These are phyloP conservation scores for Carcharodon carcharias DNA, from an alignment of 2,797 vertebrate genomes.

Conservation along the genomic window DNA sequence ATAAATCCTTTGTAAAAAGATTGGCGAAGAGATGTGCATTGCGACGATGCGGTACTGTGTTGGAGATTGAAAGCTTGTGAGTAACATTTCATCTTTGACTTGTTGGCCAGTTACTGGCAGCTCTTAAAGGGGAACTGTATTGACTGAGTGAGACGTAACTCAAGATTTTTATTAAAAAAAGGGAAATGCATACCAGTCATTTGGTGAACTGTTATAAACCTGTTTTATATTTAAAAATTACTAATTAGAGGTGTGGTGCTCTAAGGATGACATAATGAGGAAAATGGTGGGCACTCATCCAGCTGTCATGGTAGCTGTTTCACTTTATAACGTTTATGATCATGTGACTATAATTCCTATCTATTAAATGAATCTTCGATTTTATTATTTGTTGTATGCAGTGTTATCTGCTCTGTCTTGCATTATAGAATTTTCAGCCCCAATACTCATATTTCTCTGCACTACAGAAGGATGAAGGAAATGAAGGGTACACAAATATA, in stretches of 20 bases:
- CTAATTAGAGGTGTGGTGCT: background rate
- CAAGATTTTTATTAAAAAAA: background rate
- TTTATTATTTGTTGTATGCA: background rate
- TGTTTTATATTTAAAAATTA: conserved; percentile 11
- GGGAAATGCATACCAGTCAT: conserved; percentile 14
- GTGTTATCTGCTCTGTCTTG: background rate
- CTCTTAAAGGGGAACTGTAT: background rate
- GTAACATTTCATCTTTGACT: background rate
- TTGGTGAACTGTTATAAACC: background rate
- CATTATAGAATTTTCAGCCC: background rate
- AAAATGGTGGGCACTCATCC: background rate
- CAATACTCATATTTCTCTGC: too few species aligned
- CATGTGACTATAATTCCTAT: background rate
- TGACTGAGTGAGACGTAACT: background rate
- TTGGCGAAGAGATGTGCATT: background rate
- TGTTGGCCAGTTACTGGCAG: background rate
- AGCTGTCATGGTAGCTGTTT: background rate
- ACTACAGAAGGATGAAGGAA: background rate
- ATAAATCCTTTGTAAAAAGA: background rate
- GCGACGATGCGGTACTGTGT: background rate
- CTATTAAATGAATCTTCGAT: background rate
- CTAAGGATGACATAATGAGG: background rate
- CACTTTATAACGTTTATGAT: background rate
- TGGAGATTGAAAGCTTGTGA: conserved; percentile 8
- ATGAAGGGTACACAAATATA: background rate